These are phyloP conservation scores for Venturia canescens DNA, from an alignment of 1,140 invertebrate species.

Conservation along the genomic window DNA sequence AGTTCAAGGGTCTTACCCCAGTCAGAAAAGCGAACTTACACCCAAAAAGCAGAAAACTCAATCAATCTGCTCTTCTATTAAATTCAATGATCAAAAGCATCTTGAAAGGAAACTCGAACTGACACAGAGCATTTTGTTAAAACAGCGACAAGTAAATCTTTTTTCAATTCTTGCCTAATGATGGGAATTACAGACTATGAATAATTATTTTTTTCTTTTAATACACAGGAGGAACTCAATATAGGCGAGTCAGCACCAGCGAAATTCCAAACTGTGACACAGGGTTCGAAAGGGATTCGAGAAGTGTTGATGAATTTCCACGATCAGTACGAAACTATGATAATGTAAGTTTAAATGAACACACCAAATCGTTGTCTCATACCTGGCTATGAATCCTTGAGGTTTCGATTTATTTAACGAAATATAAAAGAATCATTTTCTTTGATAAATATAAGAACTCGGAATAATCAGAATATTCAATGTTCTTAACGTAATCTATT, in stretches of 20 bases:
- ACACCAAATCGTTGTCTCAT: neutral
- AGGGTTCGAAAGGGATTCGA: constrained; percentile 55
- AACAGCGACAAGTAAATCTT: constrained; percentile 42
- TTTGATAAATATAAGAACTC: too few species aligned
- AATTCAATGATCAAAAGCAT: constrained; percentile 38
- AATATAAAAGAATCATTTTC: too few species aligned
- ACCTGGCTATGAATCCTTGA: too few species aligned
- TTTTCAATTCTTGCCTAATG: neutral
- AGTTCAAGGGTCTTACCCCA: neutral
- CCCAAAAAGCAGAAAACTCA: constrained; percentile 31
- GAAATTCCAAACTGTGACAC: constrained; percentile 36
- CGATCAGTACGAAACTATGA: constrained; percentile 74
- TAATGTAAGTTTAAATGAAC: constrained; percentile 64
- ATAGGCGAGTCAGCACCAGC: neutral
- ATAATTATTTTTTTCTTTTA: neutral
- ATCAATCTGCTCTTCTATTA: constrained; percentile 48
- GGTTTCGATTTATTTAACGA: too few species aligned
- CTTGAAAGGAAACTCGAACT: neutral
- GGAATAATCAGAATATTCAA: too few species aligned
- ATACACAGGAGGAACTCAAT: constrained; percentile 21
- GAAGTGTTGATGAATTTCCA: constrained; percentile 75
- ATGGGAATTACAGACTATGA: neutral
- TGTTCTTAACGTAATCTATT: too few species aligned
- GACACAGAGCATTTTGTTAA: constrained; percentile 40
- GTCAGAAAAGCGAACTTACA: neutral